phyloP scores from a whole-genome alignment of 2,113 vertebrate species.

The Thermophis baileyi region DNA sequence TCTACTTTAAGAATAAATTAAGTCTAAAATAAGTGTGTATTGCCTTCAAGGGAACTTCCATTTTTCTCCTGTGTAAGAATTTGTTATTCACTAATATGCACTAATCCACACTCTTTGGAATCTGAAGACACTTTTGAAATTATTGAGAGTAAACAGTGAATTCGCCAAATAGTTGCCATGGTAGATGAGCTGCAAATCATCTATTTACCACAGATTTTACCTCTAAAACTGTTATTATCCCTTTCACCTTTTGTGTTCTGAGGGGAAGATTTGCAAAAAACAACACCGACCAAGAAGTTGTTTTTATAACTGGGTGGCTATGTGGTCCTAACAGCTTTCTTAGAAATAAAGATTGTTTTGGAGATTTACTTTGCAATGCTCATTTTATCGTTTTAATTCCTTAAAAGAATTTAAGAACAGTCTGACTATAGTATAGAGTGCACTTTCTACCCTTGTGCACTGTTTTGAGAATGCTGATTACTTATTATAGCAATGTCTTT shows the following conservation, averaged over 20 bases:
- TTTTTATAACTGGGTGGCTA: not conserved
- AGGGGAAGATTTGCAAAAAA: not conserved
- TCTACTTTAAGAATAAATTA: not conserved
- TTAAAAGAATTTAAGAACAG: not conserved
- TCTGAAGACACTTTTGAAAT: not conserved
- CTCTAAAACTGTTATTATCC: not conserved
- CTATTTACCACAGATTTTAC: not conserved
- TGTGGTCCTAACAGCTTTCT: not conserved
- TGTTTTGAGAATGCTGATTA: not conserved
- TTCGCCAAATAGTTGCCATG: not conserved
- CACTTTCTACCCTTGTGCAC: not conserved
- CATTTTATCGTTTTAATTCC: not conserved
- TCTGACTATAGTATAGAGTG: no score
- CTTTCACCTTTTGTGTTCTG: not conserved
- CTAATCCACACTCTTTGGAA: not conserved
- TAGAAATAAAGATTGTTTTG: not conserved
- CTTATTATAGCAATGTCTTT: not conserved
- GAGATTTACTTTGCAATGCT: not conserved
- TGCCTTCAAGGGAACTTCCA: not conserved
- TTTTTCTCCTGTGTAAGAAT: not conserved
- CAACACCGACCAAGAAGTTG: not conserved
- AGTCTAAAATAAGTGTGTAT: not conserved
- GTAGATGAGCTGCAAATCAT: not conserved
- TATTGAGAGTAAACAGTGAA: not conserved
- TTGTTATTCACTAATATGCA: not conserved